Percentiles rank a stretch among this genome's conserved stretches.
phyloP scores from a whole-genome alignment of 1,140 invertebrate species.

The Conus ventricosus region DNA sequence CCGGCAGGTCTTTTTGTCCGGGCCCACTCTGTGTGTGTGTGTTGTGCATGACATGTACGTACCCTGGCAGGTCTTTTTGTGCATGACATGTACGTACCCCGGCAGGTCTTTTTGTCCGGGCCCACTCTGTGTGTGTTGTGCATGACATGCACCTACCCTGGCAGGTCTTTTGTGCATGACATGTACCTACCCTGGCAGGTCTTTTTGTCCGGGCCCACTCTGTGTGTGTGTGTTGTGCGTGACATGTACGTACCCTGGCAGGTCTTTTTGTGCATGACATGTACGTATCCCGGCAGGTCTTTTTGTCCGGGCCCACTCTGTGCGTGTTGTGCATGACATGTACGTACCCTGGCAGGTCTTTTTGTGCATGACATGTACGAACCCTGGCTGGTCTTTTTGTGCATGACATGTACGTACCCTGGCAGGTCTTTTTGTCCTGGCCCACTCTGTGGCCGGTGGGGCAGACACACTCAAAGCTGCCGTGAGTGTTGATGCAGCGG shows the following conservation, averaged over 20 bases:
- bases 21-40: too few species aligned
- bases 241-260: too few species aligned
- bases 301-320: too few species aligned
- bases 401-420: conserved; percentile 48
- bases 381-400: neutral
- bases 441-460: conserved; percentile 81
- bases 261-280: too few species aligned
- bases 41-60: neutral
- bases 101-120: conserved; percentile 51
- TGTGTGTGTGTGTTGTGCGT: too few species aligned
- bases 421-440: conserved; percentile 51
- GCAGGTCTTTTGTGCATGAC: neutral
- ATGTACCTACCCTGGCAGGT: too few species aligned
- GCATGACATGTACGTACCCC: conserved; percentile 48
- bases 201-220: too few species aligned
- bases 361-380: neutral
- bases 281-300: too few species aligned
- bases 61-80: neutral
- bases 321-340: too few species aligned
- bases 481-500: conserved; percentile 83
- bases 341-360: neutral
- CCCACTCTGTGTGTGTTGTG: conserved; percentile 72
- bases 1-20: neutral
- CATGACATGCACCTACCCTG: neutral
- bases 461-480: conserved; percentile 87